Base-by-base conservation (phyloP, 2,888 invertebrate species). In the Belgica antarctica region DNA sequence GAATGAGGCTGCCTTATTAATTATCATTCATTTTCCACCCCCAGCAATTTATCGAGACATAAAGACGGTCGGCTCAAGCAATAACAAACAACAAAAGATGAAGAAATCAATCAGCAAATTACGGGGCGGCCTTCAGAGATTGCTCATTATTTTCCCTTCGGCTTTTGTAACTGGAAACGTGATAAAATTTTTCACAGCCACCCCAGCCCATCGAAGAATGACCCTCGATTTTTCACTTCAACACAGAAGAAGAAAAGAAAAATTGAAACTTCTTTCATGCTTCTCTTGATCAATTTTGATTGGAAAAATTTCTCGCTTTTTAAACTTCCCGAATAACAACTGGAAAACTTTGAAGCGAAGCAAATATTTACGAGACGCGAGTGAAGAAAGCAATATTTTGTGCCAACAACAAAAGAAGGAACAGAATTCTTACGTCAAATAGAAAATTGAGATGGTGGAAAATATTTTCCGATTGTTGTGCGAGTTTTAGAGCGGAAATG, bases 41-140 rank as follows among this genome's bases (percentile, higher is more conserved):
- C 25, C 5, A n/a, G n/a, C 46, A 59, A 27, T 59, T 59, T 22
- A 3, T 59, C 27, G 27, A 10, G n/a, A 4, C 7, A 22, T 59
- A 59, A 4, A 10, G 59, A 59, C 27, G n/a, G 59, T 27, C 10
- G 27, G 31, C 62, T 15, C 10, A 62, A 62, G 19, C 19, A 34
- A 61, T 62, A 34, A 62, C 62, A 62, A 31, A 61, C 28, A 61
- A 63, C 19, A 52, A 65, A 46, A 22, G 41, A 34, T 57, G 24
- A 34, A 25, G 57, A 68, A 68, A 68, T 68, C 68, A 68, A 68
- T 68, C 68, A 68, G 57, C 68, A 68, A 68, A 68, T 65, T 65
- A 65, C n/a, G n/a, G n/a, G n/a, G n/a, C n/a, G 65, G 27, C 46
- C 27, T 36, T 8, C 25, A 36, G 25, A 25, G 34, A 24, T 19